Conservation (phyloP, 2,888 invertebrate genomes). For the Spatulosminthurus flaviceps region DNA sequence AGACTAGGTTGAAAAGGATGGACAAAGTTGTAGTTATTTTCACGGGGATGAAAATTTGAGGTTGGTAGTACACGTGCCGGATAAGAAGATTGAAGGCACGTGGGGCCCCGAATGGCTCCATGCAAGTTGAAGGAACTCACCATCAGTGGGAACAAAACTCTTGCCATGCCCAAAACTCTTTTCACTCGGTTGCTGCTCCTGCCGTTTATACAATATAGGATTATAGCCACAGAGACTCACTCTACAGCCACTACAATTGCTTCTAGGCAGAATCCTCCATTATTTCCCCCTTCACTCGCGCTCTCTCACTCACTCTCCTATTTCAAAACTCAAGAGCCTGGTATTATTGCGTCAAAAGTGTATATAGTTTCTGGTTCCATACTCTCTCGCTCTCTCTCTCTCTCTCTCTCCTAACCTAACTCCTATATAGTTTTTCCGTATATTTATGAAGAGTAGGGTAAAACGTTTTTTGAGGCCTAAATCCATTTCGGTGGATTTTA, state of each 20-base stretch:
- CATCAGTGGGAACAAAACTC: slow-evolving; percentile 44
- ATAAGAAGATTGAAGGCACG: slow-evolving; percentile 52
- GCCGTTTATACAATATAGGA: slow-evolving; percentile 23
- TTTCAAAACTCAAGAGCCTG: neutral
- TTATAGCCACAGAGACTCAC: slow-evolving; percentile 14
- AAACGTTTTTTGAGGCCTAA: too few relatives aligned
- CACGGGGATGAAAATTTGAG: slow-evolving; percentile 37
- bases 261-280: slow-evolving; percentile 28
- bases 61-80: slow-evolving; percentile 48
- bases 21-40: slow-evolving; percentile 37
- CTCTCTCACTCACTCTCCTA: slow-evolving; percentile 10
- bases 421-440: too few relatives aligned
- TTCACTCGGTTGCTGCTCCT: slow-evolving; percentile 24
- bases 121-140: slow-evolving; percentile 52
- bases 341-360: neutral
- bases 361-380: neutral
- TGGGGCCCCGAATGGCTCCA: slow-evolving; percentile 48
- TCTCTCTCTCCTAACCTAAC: too few relatives aligned
- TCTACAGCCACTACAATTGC: neutral
- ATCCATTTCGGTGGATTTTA: too few relatives aligned
- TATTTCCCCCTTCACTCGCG: slow-evolving; percentile 9
- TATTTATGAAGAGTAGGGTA: too few relatives aligned
- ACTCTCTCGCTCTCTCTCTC: too few relatives aligned
- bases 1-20: slow-evolving; percentile 4
- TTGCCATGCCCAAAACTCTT: slow-evolving; percentile 41